Evolutionary conservation across 1,140 invertebrate genomes (phyloP).

Genomic region (Melitaea cinxia): DNA sequence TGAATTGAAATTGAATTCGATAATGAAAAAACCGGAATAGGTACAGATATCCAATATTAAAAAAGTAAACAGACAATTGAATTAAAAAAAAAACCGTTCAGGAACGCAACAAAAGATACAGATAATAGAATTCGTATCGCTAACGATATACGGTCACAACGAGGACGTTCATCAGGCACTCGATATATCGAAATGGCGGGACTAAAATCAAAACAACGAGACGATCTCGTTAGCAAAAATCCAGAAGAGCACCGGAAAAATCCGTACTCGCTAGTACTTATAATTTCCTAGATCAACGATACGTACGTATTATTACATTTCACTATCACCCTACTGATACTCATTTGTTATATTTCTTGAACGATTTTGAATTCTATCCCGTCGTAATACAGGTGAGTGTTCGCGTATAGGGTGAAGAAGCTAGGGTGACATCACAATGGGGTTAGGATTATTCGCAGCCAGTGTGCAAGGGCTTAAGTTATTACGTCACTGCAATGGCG

Average conservation of each 20-base stretch:
- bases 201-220: conserved; percentile 19
- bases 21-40: too few species aligned
- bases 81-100: not conserved
- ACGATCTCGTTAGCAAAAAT: conserved; percentile 32
- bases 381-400: conserved; percentile 12
- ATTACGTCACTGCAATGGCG: conserved; percentile 68
- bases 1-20: too few species aligned
- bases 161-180: not conserved
- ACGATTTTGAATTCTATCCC: conserved; percentile 37
- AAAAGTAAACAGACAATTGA: too few species aligned
- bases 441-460: conserved; percentile 54
- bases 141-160: not conserved
- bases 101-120: not conserved
- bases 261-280: conserved; percentile 35
- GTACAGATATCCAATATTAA: too few species aligned
- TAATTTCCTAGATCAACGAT: conserved; percentile 42
- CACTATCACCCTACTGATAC: conserved; percentile 48
- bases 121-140: not conserved
- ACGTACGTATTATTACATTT: conserved; percentile 49
- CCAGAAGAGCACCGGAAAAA: conserved; percentile 34
- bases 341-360: conserved; percentile 32
- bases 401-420: conserved; percentile 50
- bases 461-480: conserved; percentile 68
- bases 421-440: conserved; percentile 63
- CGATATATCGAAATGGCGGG: conserved; percentile 10